Percentiles rank a stretch among this genome's conserved stretches.
These are phyloP conservation scores for zebrafish (Danio rerio) DNA, from an alignment of 2,113 vertebrate species.

Conservation along the genomic window DNA sequence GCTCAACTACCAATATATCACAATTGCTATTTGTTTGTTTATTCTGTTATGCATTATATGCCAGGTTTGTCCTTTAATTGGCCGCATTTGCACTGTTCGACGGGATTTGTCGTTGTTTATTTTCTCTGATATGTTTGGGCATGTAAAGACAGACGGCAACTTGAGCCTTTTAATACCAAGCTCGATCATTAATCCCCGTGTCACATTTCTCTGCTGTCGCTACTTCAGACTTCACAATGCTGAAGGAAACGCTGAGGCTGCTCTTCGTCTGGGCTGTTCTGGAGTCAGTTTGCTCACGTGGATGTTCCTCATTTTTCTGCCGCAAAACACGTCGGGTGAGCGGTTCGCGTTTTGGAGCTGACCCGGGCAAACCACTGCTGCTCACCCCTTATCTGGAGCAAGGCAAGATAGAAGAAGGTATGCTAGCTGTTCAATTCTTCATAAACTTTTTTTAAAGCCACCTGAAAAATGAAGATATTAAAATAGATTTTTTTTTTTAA, in stretches of 20 bases:
- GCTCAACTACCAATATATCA: background rate
- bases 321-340: constrained; percentile 63
- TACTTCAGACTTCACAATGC: constrained; percentile 52
- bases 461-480: background rate
- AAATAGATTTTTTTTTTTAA: background rate
- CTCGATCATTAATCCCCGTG: background rate
- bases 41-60: background rate
- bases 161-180: background rate
- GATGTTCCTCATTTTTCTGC: constrained; percentile 76
- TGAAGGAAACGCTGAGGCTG: constrained; percentile 60
- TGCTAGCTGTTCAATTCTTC: constrained; percentile 22
- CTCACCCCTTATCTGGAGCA: constrained; percentile 83
- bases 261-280: constrained; percentile 58
- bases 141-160: background rate
- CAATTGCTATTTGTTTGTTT: background rate
- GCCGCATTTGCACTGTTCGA: background rate
- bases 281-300: constrained; percentile 52
- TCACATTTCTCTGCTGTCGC: constrained; percentile 2
- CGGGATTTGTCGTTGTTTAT: background rate
- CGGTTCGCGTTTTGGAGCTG: constrained; percentile 48
- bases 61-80: background rate
- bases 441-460: background rate
- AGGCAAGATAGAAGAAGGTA: constrained; percentile 78
- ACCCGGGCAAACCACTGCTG: constrained; percentile 82
- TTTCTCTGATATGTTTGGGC: background rate